Evolutionary conservation across 92 coral and sea anemone genomes (phyloP).

Genomic region (Epizoanthus fatuus): DNA sequence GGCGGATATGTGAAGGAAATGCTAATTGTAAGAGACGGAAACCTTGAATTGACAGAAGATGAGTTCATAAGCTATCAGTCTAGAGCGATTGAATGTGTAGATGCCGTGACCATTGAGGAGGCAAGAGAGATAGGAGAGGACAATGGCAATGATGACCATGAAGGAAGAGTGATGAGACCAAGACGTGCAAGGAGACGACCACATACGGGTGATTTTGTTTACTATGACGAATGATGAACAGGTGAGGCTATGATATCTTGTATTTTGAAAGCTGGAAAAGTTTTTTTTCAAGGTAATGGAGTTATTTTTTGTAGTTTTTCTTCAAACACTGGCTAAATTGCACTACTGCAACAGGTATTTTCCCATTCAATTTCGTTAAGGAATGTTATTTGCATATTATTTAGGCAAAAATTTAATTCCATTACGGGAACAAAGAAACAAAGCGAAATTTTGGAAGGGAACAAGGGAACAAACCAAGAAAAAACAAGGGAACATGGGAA

Average conservation of each 20-base stretch:
- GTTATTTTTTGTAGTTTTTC: not conserved
- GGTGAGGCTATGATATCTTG: constrained; percentile 6
- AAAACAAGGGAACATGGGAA: constrained; percentile 13
- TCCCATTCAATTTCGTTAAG: too few relatives aligned
- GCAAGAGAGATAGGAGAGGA: constrained; percentile 15
- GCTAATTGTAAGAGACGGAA: constrained; percentile 6
- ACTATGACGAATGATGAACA: constrained; percentile 8
- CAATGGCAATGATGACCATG: constrained; percentile 10
- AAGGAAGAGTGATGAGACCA: constrained; percentile 1
- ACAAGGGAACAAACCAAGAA: constrained; percentile 5
- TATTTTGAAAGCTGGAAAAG: constrained; percentile 4
- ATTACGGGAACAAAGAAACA: too few relatives aligned
- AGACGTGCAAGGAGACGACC: constrained; percentile 9
- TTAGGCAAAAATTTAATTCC: too few relatives aligned
- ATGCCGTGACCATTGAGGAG: not conserved
- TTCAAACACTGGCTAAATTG: not conserved
- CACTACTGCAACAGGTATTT: not conserved
- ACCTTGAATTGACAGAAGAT: constrained; percentile 10
- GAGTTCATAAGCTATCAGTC: constrained; percentile 11
- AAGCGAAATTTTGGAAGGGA: not conserved
- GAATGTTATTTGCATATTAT: too few relatives aligned
- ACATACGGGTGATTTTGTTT: constrained; percentile 11
- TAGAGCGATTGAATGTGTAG: constrained; percentile 40
- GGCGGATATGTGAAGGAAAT: not conserved
- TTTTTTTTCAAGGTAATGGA: constrained; percentile 4